A percentile compares a stretch with the other conserved stretches of the same genome.
These are phyloP conservation scores for Nipponacmea schrenckii DNA, from an alignment of 2,888 invertebrate species.

Conservation along the genomic window DNA sequence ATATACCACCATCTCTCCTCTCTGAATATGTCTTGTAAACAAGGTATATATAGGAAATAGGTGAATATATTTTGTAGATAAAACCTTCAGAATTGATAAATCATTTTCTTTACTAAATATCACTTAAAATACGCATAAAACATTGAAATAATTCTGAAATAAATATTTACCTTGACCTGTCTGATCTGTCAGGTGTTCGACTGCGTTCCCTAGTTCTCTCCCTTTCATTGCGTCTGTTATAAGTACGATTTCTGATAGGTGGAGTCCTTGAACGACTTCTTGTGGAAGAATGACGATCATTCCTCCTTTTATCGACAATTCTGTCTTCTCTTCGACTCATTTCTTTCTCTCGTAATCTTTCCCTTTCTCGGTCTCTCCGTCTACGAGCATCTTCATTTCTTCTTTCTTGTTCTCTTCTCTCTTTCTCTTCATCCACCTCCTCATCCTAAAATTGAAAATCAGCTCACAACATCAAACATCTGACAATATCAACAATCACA, in stretches of 20 bases:
- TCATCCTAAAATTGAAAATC: slow-evolving; percentile 73
- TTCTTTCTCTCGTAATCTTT: slow-evolving; percentile 61
- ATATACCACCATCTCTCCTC: no score
- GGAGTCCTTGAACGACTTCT: slow-evolving; percentile 4
- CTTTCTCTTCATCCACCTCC: slow-evolving; percentile 76
- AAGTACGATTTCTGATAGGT: not conserved
- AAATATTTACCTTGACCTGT: no score
- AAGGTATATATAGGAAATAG: no score
- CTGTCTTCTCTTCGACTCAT: slow-evolving; percentile 40
- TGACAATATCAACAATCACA: not conserved
- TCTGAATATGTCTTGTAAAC: no score
- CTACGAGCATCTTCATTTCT: slow-evolving; percentile 42
- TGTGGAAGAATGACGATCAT: slow-evolving; percentile 9
- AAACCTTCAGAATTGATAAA: no score
- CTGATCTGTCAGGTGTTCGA: slow-evolving; percentile 44
- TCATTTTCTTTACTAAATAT: no score
- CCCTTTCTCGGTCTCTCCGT: slow-evolving; percentile 67
- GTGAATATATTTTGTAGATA: no score
- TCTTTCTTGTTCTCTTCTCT: slow-evolving; percentile 48
- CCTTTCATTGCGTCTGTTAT: slow-evolving; percentile 10
- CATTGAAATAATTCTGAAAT: no score
- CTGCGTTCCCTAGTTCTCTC: slow-evolving; percentile 65
- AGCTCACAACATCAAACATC: not conserved
- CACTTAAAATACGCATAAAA: no score
- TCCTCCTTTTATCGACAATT: slow-evolving; percentile 59